These are phyloP conservation scores for Melanostoma mellinum DNA, from an alignment of 2,888 invertebrate species.

Conservation along the genomic window DNA sequence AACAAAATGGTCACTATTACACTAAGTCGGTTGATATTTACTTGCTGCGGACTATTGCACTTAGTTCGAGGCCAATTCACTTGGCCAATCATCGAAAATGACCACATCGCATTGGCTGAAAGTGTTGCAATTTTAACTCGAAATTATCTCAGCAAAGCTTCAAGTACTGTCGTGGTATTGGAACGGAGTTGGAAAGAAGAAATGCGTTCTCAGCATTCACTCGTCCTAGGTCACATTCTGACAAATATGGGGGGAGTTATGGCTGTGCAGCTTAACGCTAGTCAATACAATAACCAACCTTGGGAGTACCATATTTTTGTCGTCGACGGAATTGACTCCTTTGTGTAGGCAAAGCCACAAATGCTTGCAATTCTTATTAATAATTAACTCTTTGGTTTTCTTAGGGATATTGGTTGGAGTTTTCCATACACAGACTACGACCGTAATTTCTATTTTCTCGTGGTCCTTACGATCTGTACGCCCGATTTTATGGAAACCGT, in stretches of 20 bases:
- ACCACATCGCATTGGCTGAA: constrained; percentile 7
- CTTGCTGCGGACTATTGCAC: no score
- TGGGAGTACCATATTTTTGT: constrained; percentile 76
- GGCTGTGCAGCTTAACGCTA: constrained; percentile 74
- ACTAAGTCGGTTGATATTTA: no score
- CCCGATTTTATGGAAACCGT: constrained; percentile 27
- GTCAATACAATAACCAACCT: constrained; percentile 64
- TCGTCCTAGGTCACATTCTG: constrained; percentile 74
- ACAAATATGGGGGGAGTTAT: constrained; percentile 63
- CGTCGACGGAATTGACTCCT: constrained; percentile 75
- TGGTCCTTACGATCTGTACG: constrained; percentile 74
- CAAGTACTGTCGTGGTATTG: constrained; percentile 27
- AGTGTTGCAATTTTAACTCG: constrained; percentile 10
- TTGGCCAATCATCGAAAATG: constrained; percentile 2
- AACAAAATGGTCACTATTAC: no score
- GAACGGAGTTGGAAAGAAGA: background rate
- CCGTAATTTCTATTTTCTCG: constrained; percentile 76
- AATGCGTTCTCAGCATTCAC: constrained; percentile 24
- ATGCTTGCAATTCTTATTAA: background rate
- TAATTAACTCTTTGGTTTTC: background rate
- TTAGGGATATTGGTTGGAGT: constrained; percentile 71
- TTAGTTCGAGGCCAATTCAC: no score
- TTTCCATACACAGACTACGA: constrained; percentile 73
- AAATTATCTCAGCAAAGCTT: constrained; percentile 7
- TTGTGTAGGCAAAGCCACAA: constrained; percentile 74